Conservation (phyloP, 2,888 invertebrate species). For the Caenorhabditis wallacei region DNA sequence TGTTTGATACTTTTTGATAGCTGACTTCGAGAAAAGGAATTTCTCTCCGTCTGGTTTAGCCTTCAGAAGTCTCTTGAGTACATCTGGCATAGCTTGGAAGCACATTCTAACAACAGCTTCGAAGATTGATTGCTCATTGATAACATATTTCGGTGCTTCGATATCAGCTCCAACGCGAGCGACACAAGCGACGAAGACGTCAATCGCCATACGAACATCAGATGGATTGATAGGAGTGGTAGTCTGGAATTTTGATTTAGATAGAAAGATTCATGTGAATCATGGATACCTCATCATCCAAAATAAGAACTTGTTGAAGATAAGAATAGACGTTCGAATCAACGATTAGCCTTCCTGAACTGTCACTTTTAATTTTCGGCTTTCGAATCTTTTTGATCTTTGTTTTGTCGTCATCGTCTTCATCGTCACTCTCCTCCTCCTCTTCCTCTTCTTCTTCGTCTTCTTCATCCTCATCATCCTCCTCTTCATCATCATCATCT, state of each 20-base stretch:
- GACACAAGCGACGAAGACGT: slow-evolving; percentile 79
- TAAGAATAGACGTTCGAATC: slow-evolving; percentile 71
- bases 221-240: slow-evolving; percentile 58
- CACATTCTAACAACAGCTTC: slow-evolving; percentile 78
- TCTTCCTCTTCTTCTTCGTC: slow-evolving; percentile 67
- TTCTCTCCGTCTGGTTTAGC: slow-evolving; percentile 48
- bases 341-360: slow-evolving; percentile 68
- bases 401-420: slow-evolving; percentile 39
- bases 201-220: slow-evolving; percentile 76
- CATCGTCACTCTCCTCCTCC: slow-evolving; percentile 28
- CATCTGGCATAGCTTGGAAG: slow-evolving; percentile 76
- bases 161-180: slow-evolving; percentile 79
- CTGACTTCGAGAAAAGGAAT: slow-evolving; percentile 44
- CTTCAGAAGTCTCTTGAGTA: slow-evolving; percentile 69
- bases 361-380: slow-evolving; percentile 71
- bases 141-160: slow-evolving; percentile 76
- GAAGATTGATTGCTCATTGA: slow-evolving; percentile 80
- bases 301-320: slow-evolving; percentile 64
- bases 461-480: slow-evolving; percentile 70
- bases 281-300: slow-evolving; percentile 61
- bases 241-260: slow-evolving; percentile 20
- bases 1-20: slow-evolving; percentile 61
- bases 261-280: too few species aligned
- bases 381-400: slow-evolving; percentile 53
- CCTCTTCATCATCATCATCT: slow-evolving; percentile 71